Base-by-base conservation (phyloP, 1,140 invertebrate species). In the Aphis craccivora region DNA sequence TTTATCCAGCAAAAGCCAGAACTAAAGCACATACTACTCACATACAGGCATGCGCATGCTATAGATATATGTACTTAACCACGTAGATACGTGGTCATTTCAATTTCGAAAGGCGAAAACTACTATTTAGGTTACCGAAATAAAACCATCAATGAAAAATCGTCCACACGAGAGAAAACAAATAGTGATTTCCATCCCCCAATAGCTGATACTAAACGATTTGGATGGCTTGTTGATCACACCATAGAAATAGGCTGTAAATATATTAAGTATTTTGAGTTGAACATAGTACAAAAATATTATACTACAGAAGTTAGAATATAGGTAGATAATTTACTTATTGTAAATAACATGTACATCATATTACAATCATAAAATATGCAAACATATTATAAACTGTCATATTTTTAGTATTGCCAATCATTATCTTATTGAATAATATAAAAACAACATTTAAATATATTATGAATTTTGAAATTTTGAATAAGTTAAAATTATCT, bases 81-180 rank as follows among this genome's bases (percentile, higher is more conserved):
- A 43, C 37, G 23, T 84, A 84, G 11, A 40, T 40, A 25, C 35
- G 89, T 20, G 20, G 53, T 30, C 23, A 60, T 90, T 90, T 90
- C 89, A 90, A 90, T 90, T 90, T 90, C 35, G 48, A 55, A 55
- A 37, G 30, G 48, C 20, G 48, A 55, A 48, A 48, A 90, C 88
- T 4, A 35, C 48, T 51, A 9, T 22, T 14, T n/a, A 35, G 14
- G 60, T 18, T 18, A 48, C 81, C 35, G 20, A 30, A 35, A 35
- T 40, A 83, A 76, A 76, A 37, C 37, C 35, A 2, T 83, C 76
- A 83, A 83, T 76, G 76, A 35, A 83, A 20, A 37, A n/a, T n/a
- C 30, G 14, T n/a, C 60, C 30, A 14, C 35, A 83, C 35, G 76
- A 37, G 35, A 43, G 83, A 84, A 84, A 43, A 84, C 30, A 84